Evolutionary conservation across 2,888 invertebrate species (phyloP), one percentile per base, ranked within the genome.

Genomic region (Polyploca ridens): DNA sequence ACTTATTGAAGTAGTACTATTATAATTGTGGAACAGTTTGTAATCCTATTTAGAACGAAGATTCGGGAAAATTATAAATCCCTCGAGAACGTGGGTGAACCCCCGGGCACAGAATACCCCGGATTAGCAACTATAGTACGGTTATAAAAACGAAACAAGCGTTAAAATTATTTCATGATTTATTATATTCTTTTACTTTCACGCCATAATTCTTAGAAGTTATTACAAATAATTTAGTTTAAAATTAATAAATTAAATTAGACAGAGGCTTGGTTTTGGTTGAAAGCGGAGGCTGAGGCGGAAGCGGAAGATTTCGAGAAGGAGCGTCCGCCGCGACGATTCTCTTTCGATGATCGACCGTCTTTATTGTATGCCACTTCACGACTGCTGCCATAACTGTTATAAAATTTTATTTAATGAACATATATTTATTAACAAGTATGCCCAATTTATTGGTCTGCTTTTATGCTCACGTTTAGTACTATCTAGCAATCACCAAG

Each of bases 331-430:
- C 78, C 77, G 33, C 73, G 76, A 10, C 68, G 73, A 14, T 75
- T 73, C 6, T 82, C 79, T 38, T 75, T 76, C 13, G 72, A 69
- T 0, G 70, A 69, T 38, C 78, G 75, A 8, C 78, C 76, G 7
- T 83, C 78, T 66, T 80, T 77, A 54, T 77, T 82, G 72, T 78
- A 85, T 3, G 73, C 70, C 13, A 77, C 63, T 62, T 88, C 88
- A 3, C 78, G 84, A 63, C 86, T 85, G 38, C 76, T 79, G 33
- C 80, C 78, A 69, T 75, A 78, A 64, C 84, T 84, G 71, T 4
- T 69, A 41, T 10, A 67, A 16, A 61, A 13, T 64, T 1, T 27
- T 65, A 35, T 35, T 35, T 35, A 4, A 6, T 35, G 5, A 0
- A 35, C 4, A 6, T 6, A 4, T 6, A 35, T 6, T 6, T 35